phyloP scores from a whole-genome alignment of 2,113 vertebrate species.

The Poeciliopsis occidentalis region DNA sequence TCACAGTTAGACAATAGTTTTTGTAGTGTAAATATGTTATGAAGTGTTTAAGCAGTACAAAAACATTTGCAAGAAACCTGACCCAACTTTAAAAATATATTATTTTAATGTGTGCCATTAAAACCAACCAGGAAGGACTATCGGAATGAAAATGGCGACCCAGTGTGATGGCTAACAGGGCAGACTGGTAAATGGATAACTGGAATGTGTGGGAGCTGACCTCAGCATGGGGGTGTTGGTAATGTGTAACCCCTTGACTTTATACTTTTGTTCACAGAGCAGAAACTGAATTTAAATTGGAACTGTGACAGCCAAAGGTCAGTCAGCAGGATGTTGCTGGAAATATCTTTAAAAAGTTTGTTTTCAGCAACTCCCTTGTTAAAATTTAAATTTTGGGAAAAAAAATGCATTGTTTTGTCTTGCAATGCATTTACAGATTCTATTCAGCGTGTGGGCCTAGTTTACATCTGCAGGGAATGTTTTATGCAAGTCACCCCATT shows the following conservation, averaged over 20 bases:
- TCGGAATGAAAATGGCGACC: constrained; percentile 13
- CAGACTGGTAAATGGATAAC: constrained; percentile 63
- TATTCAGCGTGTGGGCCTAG: constrained; percentile 13
- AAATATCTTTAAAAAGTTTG: constrained; percentile 7
- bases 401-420: constrained; percentile 30
- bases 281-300: constrained; percentile 61
- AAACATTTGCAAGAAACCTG: background rate
- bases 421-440: constrained; percentile 22
- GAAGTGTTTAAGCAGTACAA: background rate
- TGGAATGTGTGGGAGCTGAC: constrained; percentile 60
- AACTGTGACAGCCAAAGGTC: constrained; percentile 28
- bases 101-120: background rate
- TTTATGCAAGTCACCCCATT: constrained; percentile 15
- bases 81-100: background rate
- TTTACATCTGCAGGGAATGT: constrained; percentile 20
- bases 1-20: too few species aligned
- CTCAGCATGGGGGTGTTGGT: constrained; percentile 23
- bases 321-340: background rate
- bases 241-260: constrained; percentile 68
- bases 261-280: constrained; percentile 44
- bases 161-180: constrained; percentile 55
- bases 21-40: background rate
- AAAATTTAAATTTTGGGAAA: constrained; percentile 17
- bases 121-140: background rate
- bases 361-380: constrained; percentile 21